Conservation (phyloP, 2,797 vertebrate genomes). For the Aldrovandia affinis region DNA sequence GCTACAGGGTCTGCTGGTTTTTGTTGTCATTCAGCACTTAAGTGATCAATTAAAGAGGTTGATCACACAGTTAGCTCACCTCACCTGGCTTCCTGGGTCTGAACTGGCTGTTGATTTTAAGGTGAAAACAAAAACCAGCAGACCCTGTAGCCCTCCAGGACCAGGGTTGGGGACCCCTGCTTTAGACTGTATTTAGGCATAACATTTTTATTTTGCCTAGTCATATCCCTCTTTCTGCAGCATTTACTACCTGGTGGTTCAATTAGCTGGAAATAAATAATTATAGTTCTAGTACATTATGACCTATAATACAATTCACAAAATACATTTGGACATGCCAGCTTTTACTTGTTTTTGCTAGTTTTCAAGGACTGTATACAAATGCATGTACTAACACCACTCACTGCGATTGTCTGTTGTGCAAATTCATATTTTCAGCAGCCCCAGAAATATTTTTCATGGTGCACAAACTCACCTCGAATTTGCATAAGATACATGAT, state of each 20-base stretch:
- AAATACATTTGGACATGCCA: neutral
- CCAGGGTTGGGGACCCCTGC: no score
- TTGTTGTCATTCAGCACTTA: no score
- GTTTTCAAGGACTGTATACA: neutral
- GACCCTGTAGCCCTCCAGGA: no score
- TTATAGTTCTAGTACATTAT: neutral
- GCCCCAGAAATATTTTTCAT: neutral
- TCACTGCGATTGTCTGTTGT: neutral
- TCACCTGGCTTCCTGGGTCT: no score
- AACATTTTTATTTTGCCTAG: slow-evolving; percentile 2
- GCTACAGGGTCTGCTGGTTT: no score
- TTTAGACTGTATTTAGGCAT: neutral
- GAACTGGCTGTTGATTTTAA: no score
- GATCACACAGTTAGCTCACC: no score
- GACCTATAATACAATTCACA: slow-evolving; percentile 12
- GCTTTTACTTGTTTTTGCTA: neutral
- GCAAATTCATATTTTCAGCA: neutral
- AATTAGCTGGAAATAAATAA: neutral
- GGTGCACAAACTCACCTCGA: neutral
- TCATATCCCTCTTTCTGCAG: slow-evolving; percentile 8
- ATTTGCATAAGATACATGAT: neutral
- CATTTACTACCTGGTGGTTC: neutral
- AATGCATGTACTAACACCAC: neutral
- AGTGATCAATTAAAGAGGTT: no score
- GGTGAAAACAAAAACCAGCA: no score